phyloP scores from a whole-genome alignment of 2,113 vertebrate species.

The Orientallactaga bullata region DNA sequence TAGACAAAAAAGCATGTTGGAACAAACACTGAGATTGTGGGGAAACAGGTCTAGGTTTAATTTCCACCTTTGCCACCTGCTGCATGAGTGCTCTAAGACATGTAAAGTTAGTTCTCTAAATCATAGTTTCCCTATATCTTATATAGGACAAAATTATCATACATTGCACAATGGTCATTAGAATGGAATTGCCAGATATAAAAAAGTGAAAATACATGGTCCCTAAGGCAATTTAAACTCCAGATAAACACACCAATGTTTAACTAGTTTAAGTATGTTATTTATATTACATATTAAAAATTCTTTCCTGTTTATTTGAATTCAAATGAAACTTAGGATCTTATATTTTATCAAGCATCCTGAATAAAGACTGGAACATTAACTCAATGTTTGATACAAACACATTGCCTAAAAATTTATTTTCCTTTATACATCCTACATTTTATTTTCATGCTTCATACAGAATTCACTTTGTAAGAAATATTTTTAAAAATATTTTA shows the following conservation, averaged over 20 bases:
- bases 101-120: background rate
- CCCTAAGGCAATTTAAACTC: conserved; percentile 11
- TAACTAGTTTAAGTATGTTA: background rate
- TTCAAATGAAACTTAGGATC: background rate
- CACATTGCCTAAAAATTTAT: background rate
- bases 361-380: background rate
- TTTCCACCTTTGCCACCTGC: background rate
- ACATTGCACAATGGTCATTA: background rate
- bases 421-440: background rate
- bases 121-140: background rate
- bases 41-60: background rate
- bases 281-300: background rate
- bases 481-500: too few species aligned
- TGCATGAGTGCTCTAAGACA: background rate
- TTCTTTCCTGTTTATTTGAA: background rate
- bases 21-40: background rate
- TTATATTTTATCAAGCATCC: background rate
- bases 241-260: background rate
- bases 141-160: background rate
- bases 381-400: background rate
- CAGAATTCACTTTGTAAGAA: background rate
- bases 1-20: background rate
- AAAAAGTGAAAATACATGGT: background rate
- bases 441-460: background rate
- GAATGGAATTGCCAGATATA: background rate